A percentile compares a stretch with the other conserved stretches of the same genome.
These are phyloP conservation scores for Tipula helvola DNA, from an alignment of 2,888 invertebrate species.

Conservation along the genomic window DNA sequence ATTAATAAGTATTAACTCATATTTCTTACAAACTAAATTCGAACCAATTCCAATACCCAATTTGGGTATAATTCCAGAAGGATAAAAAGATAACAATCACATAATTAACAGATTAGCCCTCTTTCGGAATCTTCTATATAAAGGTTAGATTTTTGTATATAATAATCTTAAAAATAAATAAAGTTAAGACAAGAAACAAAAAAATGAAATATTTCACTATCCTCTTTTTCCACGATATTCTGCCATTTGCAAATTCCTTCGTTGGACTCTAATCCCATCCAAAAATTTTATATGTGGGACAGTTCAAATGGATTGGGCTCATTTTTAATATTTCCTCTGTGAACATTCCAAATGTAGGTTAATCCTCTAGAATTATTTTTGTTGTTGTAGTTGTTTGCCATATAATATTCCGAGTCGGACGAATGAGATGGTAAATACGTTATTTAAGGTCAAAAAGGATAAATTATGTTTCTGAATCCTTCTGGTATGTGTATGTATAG, in stretches of 20 bases:
- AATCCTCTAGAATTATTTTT: not conserved
- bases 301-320: not conserved
- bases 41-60: not conserved
- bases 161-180: not conserved
- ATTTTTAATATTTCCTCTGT: not conserved
- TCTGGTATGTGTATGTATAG: not conserved
- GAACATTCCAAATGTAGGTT: not conserved
- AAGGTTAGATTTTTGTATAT: not conserved
- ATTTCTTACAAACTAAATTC: not conserved
- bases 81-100: not conserved
- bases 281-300: not conserved
- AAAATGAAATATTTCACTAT: not conserved
- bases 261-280: not conserved
- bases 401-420: not conserved
- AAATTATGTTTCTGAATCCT: not conserved
- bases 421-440: not conserved
- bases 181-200: not conserved
- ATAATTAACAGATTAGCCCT: not conserved
- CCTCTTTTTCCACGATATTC: not conserved
- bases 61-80: not conserved
- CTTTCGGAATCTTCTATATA: not conserved
- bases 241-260: not conserved
- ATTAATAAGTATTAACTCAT: too few relatives aligned
- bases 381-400: not conserved
- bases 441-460: constrained; percentile 4